Evolutionary conservation across 2,888 invertebrate species (phyloP).

Genomic region (Baccha elongata): DNA sequence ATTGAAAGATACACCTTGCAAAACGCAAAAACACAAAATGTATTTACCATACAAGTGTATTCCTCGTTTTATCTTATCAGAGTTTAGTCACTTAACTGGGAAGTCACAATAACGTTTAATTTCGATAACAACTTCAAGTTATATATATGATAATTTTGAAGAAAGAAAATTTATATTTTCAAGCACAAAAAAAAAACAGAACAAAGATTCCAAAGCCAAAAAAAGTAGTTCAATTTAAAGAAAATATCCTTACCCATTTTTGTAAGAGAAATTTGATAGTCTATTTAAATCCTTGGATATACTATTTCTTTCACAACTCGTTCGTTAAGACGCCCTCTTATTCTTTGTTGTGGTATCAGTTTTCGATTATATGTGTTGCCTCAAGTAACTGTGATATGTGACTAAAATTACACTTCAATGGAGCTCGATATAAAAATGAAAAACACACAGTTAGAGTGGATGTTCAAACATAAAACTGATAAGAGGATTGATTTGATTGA

Average conservation of each 20-base stretch:
- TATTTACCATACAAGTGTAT: constrained; percentile 5
- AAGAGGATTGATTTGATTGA: constrained; percentile 19
- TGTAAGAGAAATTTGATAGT: background rate
- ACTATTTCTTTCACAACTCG: background rate
- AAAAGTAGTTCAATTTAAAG: background rate
- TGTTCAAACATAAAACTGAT: constrained; percentile 5
- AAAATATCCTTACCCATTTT: constrained; percentile 14
- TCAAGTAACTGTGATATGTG: background rate
- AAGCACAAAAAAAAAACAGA: background rate
- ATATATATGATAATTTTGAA: background rate
- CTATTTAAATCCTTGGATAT: background rate
- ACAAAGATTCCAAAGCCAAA: background rate
- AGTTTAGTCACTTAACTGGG: constrained; percentile 4
- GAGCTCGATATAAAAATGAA: constrained; percentile 3
- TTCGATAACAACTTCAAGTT: constrained; percentile 3
- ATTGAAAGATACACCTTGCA: background rate
- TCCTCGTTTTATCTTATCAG: constrained; percentile 19
- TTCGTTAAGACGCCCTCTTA: background rate
- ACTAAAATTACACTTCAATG: background rate
- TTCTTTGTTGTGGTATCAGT: background rate
- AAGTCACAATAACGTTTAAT: constrained; percentile 1
- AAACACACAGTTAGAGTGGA: background rate
- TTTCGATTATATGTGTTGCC: background rate
- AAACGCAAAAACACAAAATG: background rate
- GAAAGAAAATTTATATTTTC: background rate